Base-by-base conservation (phyloP, 2,113 vertebrate genomes). In the Rattus norvegicus region DNA sequence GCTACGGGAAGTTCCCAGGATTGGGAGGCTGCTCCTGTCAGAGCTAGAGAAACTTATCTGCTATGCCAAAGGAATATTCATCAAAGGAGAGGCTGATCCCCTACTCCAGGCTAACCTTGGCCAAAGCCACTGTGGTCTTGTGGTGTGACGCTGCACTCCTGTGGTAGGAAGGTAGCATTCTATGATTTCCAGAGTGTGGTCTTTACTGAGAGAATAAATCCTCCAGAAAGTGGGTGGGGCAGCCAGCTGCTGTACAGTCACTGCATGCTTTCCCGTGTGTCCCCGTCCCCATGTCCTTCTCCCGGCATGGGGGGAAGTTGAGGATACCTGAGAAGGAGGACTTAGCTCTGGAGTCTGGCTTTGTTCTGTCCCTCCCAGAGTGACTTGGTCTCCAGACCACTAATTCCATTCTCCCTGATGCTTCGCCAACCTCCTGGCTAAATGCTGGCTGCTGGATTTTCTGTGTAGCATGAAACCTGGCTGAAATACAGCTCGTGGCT, bases 181-280 rank as follows among this genome's bases (percentile, higher is more conserved):
- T 33, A 13, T 28, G 47, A 7, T 36, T 81, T 94, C 67, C 75
- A 19, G 1, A 26, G 30, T 11, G 7, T 9, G 9, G 39, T 20
- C 56, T 3, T 20, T 30, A 1, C 36, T 30, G 14, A 17, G 36
- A 26, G 19, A 39, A 7, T 28, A 47, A 85, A 12, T 90, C 16
- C 19, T 54, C 81, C 24, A 47, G 80, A 72, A 43, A 75, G 56
- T 36, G 26, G 3, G 10, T 0, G 12, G 43, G 63, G 17, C 28
- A 33, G 67, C 63, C 28, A 56, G 2, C 59, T 26, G 2, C 2
- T 16, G 0, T 5, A 8, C 0, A 7, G 6, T 0, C 65, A 30
- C n/a, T 4, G 0, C 73, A 30, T 36, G 54, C 30, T 28, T n/a
- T 43, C 9, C 5, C 17, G 1, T 13, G 52, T 14, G 52, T 14